Percentiles rank a stretch among this genome's conserved stretches.
Conservation (phyloP, 1,140 invertebrate species). For the Drosophila albomicans region DNA sequence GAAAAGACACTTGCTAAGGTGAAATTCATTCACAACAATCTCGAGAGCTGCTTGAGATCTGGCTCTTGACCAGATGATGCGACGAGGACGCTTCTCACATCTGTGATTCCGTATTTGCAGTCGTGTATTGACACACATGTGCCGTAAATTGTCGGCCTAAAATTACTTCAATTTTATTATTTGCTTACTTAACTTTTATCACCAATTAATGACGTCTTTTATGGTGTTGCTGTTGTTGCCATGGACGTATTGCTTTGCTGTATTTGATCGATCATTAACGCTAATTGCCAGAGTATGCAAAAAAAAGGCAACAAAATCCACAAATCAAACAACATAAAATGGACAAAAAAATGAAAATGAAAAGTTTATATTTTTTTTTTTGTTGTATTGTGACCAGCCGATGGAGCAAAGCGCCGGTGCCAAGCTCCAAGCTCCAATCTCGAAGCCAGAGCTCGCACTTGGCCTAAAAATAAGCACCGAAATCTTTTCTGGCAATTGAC, state of each 20-base stretch:
- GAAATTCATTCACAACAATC: conserved; percentile 21
- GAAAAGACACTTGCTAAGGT: conserved; percentile 9
- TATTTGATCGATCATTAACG: conserved; percentile 69
- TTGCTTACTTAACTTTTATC: conserved; percentile 84
- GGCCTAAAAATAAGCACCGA: conserved; percentile 57
- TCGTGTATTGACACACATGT: conserved; percentile 38
- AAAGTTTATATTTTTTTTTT: conserved; percentile 12
- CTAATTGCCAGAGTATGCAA: conserved; percentile 72
- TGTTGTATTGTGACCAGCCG: conserved; percentile 11
- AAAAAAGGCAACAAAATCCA: conserved; percentile 28
- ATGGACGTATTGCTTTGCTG: conserved; percentile 14
- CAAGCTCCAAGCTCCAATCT: conserved; percentile 2
- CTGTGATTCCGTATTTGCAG: not conserved
- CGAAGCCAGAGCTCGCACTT: conserved; percentile 42
- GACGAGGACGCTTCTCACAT: not conserved
- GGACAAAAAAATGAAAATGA: conserved; percentile 45
- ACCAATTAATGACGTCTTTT: conserved; percentile 67
- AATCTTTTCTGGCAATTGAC: conserved; percentile 66
- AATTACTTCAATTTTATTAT: conserved; percentile 77
- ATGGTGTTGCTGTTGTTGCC: conserved; percentile 27
- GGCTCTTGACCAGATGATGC: too few relatives aligned
- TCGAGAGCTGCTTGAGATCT: too few relatives aligned
- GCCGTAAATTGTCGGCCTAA: conserved; percentile 34
- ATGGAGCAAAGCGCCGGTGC: not conserved
- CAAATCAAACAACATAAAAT: conserved; percentile 14